phyloP scores from a whole-genome alignment of 2,797 vertebrate genomes.

The Fratercula arctica region DNA sequence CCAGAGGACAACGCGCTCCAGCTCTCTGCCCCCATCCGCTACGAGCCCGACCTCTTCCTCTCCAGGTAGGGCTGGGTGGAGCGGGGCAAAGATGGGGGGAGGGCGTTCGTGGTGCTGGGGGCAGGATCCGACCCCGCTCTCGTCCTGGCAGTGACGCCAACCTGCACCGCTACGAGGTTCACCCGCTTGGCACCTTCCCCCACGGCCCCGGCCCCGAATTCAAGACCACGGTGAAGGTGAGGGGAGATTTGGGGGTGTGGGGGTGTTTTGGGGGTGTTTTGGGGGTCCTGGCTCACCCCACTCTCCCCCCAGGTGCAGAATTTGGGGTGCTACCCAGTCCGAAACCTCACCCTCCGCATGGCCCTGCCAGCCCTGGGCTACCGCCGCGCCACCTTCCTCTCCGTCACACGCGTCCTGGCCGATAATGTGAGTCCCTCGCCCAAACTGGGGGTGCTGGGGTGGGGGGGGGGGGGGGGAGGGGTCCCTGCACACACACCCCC shows the following conservation, averaged over 20 bases:
- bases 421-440: constrained; percentile 82
- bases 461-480: no score
- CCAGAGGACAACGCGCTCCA: constrained; percentile 83
- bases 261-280: no score
- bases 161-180: constrained; percentile 91
- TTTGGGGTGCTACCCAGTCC: constrained; percentile 86
- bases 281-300: background rate
- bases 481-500: no score
- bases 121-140: background rate
- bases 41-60: constrained; percentile 88
- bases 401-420: constrained; percentile 81
- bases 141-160: constrained; percentile 81
- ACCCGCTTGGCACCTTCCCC: constrained; percentile 80
- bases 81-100: background rate
- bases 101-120: background rate
- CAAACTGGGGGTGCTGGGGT: fast-evolving
- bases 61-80: constrained; percentile 76
- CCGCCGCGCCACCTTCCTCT: constrained; percentile 81
- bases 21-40: constrained; percentile 81
- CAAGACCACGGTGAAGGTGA: constrained; percentile 87
- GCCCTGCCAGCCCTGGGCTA: constrained; percentile 84
- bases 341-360: constrained; percentile 82
- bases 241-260: fast-evolving
- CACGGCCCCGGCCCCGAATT: constrained; percentile 88
- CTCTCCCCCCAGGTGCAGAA: constrained; percentile 84